phyloP scores from a whole-genome alignment of 2,113 vertebrate species.

The Laticauda laticaudata region DNA sequence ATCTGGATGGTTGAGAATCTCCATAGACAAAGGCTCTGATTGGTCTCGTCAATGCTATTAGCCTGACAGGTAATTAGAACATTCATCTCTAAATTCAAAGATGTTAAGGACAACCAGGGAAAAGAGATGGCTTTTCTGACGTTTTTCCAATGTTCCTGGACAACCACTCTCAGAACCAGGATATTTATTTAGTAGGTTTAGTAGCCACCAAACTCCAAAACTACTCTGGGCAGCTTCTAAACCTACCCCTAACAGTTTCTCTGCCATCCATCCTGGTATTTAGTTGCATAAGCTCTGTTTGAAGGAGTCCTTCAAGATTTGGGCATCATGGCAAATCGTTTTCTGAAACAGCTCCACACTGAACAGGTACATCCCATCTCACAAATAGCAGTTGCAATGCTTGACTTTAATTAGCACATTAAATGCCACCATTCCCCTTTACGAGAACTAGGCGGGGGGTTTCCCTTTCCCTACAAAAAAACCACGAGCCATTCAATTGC shows the following conservation, averaged over 20 bases:
- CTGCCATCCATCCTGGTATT: neutral
- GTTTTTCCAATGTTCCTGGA: neutral
- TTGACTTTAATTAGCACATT: conserved; percentile 64
- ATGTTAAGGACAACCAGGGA: neutral
- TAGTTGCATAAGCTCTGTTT: neutral
- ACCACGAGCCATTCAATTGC: conserved; percentile 67
- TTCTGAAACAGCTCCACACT: neutral
- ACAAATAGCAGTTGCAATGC: conserved; percentile 30
- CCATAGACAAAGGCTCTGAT: neutral
- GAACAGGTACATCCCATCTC: conserved; percentile 28
- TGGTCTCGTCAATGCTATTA: neutral
- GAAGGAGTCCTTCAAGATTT: neutral
- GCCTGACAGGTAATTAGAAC: neutral
- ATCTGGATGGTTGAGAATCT: neutral
- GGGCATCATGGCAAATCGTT: neutral
- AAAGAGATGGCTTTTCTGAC: neutral
- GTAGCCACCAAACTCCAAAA: neutral
- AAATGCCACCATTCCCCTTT: conserved; percentile 63
- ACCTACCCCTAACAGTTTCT: neutral
- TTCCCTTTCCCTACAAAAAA: conserved; percentile 68
- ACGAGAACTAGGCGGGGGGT: conserved; percentile 65
- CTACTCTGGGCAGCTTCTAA: neutral
- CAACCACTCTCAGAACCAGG: neutral
- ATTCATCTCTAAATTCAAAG: neutral
- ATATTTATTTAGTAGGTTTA: neutral